These are phyloP conservation scores for Astropecten irregularis DNA, from an alignment of 53 echinoderm and acorn worm genomes.

Conservation along the genomic window DNA sequence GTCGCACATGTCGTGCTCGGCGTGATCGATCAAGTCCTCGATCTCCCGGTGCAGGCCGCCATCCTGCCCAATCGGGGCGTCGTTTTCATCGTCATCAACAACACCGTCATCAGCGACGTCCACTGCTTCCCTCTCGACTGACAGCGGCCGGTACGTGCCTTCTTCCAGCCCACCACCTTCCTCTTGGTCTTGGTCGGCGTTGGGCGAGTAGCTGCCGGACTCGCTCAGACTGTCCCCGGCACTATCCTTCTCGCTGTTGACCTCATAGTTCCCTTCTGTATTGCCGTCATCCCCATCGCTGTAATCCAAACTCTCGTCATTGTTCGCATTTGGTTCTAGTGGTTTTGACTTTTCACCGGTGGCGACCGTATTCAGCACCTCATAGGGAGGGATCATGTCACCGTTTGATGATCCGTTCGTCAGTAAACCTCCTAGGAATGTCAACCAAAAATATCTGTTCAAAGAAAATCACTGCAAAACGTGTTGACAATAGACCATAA, in stretches of 20 bases:
- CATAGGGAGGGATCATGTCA: neutral
- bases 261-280: constrained; percentile 73
- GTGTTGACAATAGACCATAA: no score
- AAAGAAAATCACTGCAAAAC: no score
- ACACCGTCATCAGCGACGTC: constrained; percentile 10
- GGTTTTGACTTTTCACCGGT: neutral
- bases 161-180: constrained; percentile 69
- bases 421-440: constrained; percentile 9
- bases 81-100: constrained; percentile 15
- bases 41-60: constrained; percentile 5
- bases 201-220: constrained; percentile 89
- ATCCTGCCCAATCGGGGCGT: neutral
- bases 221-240: constrained; percentile 91
- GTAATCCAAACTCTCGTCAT: constrained; percentile 77
- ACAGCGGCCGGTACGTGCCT: constrained; percentile 72
- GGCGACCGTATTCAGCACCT: neutral
- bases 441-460: neutral
- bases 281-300: constrained; percentile 90
- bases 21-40: constrained; percentile 42
- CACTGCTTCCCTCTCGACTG: neutral
- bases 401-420: constrained; percentile 20
- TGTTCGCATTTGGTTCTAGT: constrained; percentile 55
- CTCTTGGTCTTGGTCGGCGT: constrained; percentile 56
- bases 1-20: constrained; percentile 79
- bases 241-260: constrained; percentile 89